These are phyloP conservation scores for Pterocles orientalis DNA, from an alignment of 2,113 vertebrate genomes.

Conservation along the genomic window DNA sequence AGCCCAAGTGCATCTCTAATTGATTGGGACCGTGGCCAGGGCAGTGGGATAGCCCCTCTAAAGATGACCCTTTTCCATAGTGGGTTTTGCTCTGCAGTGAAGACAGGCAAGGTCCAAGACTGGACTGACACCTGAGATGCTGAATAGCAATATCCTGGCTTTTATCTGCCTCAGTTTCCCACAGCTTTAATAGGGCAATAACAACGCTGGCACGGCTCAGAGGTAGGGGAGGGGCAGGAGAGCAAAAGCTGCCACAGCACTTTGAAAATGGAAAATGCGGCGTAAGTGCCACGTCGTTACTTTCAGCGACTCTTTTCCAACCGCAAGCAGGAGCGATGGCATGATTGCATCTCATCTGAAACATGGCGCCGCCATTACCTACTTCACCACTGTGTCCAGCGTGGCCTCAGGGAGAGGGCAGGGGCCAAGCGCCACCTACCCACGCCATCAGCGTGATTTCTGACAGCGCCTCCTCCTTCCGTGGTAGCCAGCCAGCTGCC, in stretches of 20 bases:
- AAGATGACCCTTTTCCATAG: background rate
- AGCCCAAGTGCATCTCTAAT: background rate
- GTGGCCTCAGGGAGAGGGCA: fast-evolving
- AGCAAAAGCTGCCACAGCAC: background rate
- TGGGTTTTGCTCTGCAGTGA: background rate
- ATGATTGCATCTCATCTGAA: fast-evolving
- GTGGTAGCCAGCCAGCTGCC: background rate
- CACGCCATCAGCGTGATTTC: fast-evolving
- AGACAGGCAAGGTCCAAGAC: fast-evolving
- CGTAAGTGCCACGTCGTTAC: background rate
- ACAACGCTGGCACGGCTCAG: background rate
- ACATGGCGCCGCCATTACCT: fast-evolving
- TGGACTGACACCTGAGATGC: background rate
- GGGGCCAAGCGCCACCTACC: background rate
- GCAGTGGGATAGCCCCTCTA: background rate
- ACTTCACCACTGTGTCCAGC: background rate
- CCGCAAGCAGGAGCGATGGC: background rate
- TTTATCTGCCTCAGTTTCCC: constrained; percentile 6
- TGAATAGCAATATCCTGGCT: background rate
- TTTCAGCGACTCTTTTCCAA: background rate
- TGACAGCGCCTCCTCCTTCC: background rate
- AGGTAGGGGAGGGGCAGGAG: background rate
- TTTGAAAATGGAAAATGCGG: background rate
- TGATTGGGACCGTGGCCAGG: background rate
- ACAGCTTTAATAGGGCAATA: background rate